Percentiles rank a stretch among this genome's conserved stretches.
Evolutionary conservation across 2,797 vertebrate genomes (phyloP).

Genomic region (Diceros bicornis): DNA sequence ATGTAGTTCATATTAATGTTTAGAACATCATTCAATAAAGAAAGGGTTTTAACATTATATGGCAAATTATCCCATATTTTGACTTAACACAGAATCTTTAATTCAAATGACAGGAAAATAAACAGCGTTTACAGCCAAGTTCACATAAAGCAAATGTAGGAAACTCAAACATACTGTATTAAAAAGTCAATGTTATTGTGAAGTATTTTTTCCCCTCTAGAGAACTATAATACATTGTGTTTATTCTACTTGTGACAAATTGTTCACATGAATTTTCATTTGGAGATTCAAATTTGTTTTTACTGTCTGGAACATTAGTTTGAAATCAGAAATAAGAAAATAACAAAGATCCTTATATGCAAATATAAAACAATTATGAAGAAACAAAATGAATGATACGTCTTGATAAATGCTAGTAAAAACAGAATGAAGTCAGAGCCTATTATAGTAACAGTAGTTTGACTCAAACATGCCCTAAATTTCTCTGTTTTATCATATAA

Average conservation of each 20-base stretch:
- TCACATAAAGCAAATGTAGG: slow-evolving; percentile 36
- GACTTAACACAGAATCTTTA: slow-evolving; percentile 24
- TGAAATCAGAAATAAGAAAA: slow-evolving; percentile 56
- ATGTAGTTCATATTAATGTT: neutral
- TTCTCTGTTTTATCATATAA: slow-evolving; percentile 13
- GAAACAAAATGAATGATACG: slow-evolving; percentile 25
- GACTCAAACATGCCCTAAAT: neutral
- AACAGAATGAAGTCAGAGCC: slow-evolving; percentile 39
- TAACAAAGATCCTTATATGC: slow-evolving; percentile 12
- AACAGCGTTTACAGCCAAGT: slow-evolving; percentile 23
- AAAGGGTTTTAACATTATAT: neutral
- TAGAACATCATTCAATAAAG: neutral
- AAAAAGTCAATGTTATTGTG: slow-evolving; percentile 18
- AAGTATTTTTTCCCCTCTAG: neutral
- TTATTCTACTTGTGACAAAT: slow-evolving; percentile 59
- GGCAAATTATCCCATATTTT: neutral
- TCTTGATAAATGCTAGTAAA: slow-evolving; percentile 71
- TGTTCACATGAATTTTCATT: slow-evolving; percentile 72
- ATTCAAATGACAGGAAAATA: slow-evolving; percentile 58
- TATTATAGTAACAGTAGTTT: neutral
- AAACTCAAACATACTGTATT: slow-evolving; percentile 26
- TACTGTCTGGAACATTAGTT: slow-evolving; percentile 60
- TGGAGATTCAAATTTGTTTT: slow-evolving; percentile 64
- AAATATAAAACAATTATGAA: slow-evolving; percentile 67
- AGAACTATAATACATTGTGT: slow-evolving; percentile 62